Evolutionary conservation across 2,888 invertebrate species (phyloP), one percentile per base, ranked within the genome.

Genomic region (Axea sp.): DNA sequence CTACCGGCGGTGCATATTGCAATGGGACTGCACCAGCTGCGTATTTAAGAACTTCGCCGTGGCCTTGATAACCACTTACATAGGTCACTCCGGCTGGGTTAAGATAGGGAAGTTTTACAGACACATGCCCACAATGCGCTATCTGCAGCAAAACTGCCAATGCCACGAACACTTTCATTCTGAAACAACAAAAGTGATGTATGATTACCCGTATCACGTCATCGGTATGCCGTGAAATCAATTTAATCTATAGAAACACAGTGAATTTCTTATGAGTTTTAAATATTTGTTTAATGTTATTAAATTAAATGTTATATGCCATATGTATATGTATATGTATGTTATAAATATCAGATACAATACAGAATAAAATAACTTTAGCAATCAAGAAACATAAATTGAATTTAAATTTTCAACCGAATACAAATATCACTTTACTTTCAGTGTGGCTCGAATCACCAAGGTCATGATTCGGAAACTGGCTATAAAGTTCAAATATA

Each of bases 11-110:
- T 3, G 71, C 75, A 37, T 78, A 79, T 7, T 72, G 69, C 5
- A 77, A 68, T 53, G 73, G 53, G 12, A 59, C 15, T 24, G 53
- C 28, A 3, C 39, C 73, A 9, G 76, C 45, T 1, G 75, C 78
- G 37, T 84, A 81, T 12, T 78, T 68, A 9, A 80, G 73, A 24
- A 82, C 81, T 8, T 80, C 82, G 6, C 81, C 82, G 45, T 82
- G 81, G 15, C 79, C 83, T 14, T 78, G 80, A 31, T 76, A 80
- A 43, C 81, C 82, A 65, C 81, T 81, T 11, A 90, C 81, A 78
- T 90, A 90, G 11, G 89, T 90, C 5, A 90, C 89, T 73, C 89
- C 90, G 2, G 90, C 90, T 3, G 90, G 90, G 85, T 88, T 90
- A 24, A 86, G 79, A 78, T 87, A 89, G n/a, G 89, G 88, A 82